phyloP scores from a whole-genome alignment of 2,797 vertebrate genomes.

The Bryconaethiops microstoma region DNA sequence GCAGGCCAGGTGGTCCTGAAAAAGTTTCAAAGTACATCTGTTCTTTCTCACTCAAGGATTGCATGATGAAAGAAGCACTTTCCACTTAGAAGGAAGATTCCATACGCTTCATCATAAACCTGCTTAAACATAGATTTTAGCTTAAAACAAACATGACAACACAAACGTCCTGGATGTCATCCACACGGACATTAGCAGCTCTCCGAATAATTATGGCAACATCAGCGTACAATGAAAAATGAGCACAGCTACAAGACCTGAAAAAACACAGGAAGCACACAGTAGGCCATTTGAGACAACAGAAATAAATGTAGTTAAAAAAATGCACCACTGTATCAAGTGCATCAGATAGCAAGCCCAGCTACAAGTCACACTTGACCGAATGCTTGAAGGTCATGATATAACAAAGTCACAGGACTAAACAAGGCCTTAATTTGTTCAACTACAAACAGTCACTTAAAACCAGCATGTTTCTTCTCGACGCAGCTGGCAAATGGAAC shows the following conservation, averaged over 20 bases:
- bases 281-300: not conserved
- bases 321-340: constrained; percentile 24
- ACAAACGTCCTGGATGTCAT: not conserved
- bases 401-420: constrained; percentile 21
- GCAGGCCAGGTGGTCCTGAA: constrained; percentile 15
- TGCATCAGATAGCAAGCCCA: constrained; percentile 39
- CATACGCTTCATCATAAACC: not conserved
- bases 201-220: not conserved
- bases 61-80: not conserved
- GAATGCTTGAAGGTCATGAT: constrained; percentile 53
- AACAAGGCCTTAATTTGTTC: not conserved
- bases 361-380: constrained; percentile 45
- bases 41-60: not conserved
- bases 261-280: not conserved
- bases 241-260: not conserved
- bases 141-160: not conserved
- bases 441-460: not conserved
- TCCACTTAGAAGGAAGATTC: not conserved
- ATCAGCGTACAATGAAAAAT: too few species aligned
- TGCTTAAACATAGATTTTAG: not conserved
- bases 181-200: not conserved
- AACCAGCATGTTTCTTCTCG: too few species aligned
- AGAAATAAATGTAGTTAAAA: constrained; percentile 36
- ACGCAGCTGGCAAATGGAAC: too few species aligned
- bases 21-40: constrained; percentile 14